Evolutionary conservation across 2,797 vertebrate species (phyloP).

Genomic region (Lepus townsendii): DNA sequence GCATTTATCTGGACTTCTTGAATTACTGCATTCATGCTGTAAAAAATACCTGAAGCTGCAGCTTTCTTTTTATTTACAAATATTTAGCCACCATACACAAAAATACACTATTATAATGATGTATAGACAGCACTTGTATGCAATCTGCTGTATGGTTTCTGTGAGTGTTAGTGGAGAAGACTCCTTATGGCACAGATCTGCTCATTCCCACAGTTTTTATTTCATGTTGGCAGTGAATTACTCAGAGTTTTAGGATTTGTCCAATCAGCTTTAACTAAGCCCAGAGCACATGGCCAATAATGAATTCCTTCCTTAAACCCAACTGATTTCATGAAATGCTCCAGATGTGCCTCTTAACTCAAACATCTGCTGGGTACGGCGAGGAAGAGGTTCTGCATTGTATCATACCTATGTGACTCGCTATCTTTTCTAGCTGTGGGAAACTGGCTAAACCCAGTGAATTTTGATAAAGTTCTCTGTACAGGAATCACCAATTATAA

Average conservation of each 20-base stretch:
- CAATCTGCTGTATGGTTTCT: conserved; percentile 45
- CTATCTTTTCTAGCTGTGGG: neutral
- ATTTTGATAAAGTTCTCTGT: neutral
- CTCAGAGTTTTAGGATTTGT: conserved; percentile 17
- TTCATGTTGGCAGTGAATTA: conserved; percentile 41
- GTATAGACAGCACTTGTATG: neutral
- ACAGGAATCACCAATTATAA: neutral
- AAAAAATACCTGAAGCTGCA: conserved; percentile 16
- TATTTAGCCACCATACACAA: conserved; percentile 47
- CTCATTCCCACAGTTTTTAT: conserved; percentile 35
- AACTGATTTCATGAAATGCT: neutral
- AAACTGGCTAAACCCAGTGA: neutral
- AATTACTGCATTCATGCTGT: neutral
- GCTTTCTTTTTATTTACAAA: conserved; percentile 64
- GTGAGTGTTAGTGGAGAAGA: neutral
- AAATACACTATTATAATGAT: neutral
- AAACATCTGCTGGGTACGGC: conserved; percentile 20
- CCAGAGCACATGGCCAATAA: neutral
- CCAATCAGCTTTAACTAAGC: conserved; percentile 2
- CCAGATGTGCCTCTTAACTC: neutral
- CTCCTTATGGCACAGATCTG: conserved; percentile 35
- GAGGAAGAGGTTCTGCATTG: neutral
- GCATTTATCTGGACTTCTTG: conserved; percentile 18
- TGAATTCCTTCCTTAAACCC: conserved; percentile 1
- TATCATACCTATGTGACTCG: neutral